Base-by-base conservation (phyloP, 2,888 invertebrate genomes). In the Pammene fasciana region DNA sequence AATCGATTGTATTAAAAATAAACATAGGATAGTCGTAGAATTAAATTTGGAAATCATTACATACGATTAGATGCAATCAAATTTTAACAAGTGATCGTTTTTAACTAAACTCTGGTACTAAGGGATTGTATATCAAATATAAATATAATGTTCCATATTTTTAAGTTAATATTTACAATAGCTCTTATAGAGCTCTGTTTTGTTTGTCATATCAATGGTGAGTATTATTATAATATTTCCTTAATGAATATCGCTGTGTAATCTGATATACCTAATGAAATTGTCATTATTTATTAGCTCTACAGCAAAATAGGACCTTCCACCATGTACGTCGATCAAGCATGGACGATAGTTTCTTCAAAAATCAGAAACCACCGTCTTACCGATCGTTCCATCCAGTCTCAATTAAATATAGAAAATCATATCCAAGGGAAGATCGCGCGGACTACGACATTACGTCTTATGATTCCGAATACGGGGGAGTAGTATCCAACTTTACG, bases 381-480 rank as follows among this genome's bases (percentile, higher is more conserved):
- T 92, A 91, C 72, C 81, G 88, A 8, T 90, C 90, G 0, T 90
- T 86, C 72, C 90, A 90, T 74, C 91, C 90, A 46, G 83, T 87
- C 7, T 83, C 89, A 18, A 80, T 85, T 5, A 88, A 87, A 75
- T 86, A 86, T 72, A 89, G 85, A 52, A 90, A 90, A 73, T 77
- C 84, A 8, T 90, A 90, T 72, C 87, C 89, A 0, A 82, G 84
- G 71, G 89, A 90, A 38, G 90, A 88, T 55, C 80, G 84, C 56
- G 77, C 84, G 0, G 92, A 92, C 64, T 91, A 92, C 64, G 92
- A 92, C 76, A 86, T 89, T 72, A 89, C 86, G 18, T 87, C 92
- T 0, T 92, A 92, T 48, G 92, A 92, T 60, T 82, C 89, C 0
- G 92, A 92, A 67, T 92, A 92, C 65, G 90, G 90, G n/a, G 92